Percentiles rank a stretch among this genome's conserved stretches.
These are phyloP conservation scores for Malurus splendens DNA, from an alignment of 2,797 vertebrate species.

Conservation along the genomic window DNA sequence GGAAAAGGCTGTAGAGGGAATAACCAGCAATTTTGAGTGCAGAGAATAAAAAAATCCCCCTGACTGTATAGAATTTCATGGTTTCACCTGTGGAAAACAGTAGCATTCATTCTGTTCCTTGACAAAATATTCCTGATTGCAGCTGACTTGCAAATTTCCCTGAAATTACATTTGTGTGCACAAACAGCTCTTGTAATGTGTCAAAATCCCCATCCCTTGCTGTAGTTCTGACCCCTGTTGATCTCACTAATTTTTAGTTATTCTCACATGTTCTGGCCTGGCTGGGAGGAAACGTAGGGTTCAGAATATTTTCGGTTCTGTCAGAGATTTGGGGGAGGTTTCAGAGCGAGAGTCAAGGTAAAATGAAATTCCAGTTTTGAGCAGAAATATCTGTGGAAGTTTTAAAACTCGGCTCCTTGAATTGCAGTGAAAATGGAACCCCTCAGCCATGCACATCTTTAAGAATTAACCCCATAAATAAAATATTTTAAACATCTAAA, in stretches of 20 bases:
- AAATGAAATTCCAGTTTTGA: background rate
- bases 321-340: background rate
- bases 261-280: slow-evolving; percentile 3
- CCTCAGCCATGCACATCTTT: background rate
- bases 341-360: background rate
- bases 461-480: background rate
- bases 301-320: background rate
- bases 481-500: background rate
- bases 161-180: slow-evolving; percentile 47
- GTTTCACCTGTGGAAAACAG: slow-evolving; percentile 27
- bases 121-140: slow-evolving; percentile 29
- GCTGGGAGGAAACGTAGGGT: background rate
- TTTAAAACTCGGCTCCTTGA: background rate
- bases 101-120: slow-evolving; percentile 48
- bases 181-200: slow-evolving; percentile 43
- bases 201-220: slow-evolving; percentile 23
- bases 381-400: background rate
- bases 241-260: slow-evolving; percentile 5
- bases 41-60: background rate
- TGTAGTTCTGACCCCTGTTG: slow-evolving; percentile 13
- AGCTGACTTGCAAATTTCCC: slow-evolving; percentile 45
- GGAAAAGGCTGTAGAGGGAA: background rate
- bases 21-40: slow-evolving; percentile 1
- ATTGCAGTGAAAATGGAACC: background rate
- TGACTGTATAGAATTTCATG: slow-evolving; percentile 14